phyloP scores from a whole-genome alignment of 2,888 invertebrate genomes.

The Leptinotarsa tumamoca region DNA sequence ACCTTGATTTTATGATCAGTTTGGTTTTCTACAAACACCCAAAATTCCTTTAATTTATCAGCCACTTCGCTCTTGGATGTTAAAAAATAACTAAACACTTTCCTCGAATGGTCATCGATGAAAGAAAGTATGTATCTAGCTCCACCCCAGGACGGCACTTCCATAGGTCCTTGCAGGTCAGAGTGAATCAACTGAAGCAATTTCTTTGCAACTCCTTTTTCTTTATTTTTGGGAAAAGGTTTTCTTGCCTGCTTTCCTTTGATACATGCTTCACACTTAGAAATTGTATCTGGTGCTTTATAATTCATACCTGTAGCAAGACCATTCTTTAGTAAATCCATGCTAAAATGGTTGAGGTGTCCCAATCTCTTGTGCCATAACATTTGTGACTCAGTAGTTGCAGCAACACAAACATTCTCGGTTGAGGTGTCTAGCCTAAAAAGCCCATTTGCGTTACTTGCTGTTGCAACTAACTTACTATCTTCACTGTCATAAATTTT shows the following conservation, averaged over 20 bases:
- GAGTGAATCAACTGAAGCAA: conserved; percentile 41
- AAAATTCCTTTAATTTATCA: conserved; percentile 40
- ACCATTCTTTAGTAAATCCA: conserved; percentile 42
- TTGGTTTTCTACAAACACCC: conserved; percentile 40
- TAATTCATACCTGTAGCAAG: conserved; percentile 41
- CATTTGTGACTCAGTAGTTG: conserved; percentile 24
- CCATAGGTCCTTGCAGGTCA: conserved; percentile 40
- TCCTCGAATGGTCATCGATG: conserved; percentile 37
- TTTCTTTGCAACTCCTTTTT: conserved; percentile 50
- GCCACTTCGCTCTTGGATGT: background rate
- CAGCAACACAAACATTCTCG: conserved; percentile 22
- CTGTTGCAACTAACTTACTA: conserved; percentile 26
- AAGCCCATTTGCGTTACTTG: background rate
- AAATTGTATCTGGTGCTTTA: conserved; percentile 14
- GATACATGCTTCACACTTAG: conserved; percentile 41
- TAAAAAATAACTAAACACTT: too few species aligned
- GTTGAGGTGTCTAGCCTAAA: background rate
- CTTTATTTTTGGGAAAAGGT: conserved; percentile 59
- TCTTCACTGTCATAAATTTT: background rate
- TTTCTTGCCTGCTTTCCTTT: conserved; percentile 39
- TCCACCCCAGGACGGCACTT: conserved; percentile 38
- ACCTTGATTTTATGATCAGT: conserved; percentile 35
- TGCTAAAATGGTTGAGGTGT: conserved; percentile 43
- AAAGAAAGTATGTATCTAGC: conserved; percentile 34
- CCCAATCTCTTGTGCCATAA: conserved; percentile 42